A percentile compares a stretch with the other conserved stretches of the same genome.
Evolutionary conservation across 2,888 invertebrate species (phyloP).

Genomic region (Plusia festucae): DNA sequence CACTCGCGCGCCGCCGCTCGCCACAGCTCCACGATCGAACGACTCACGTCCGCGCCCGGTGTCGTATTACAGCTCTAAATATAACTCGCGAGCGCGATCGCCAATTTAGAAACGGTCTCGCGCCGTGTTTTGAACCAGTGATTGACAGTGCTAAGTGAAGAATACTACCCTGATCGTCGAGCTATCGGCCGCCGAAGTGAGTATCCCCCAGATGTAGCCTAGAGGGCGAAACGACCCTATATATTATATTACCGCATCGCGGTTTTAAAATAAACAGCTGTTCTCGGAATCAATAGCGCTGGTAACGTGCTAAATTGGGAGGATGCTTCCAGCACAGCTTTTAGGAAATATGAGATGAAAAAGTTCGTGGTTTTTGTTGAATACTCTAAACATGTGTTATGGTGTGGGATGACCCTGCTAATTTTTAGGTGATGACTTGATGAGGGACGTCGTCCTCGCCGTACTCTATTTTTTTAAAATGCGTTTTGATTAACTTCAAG

Average conservation of each 20-base stretch:
- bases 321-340: constrained; percentile 66
- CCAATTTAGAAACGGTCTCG: constrained; percentile 88
- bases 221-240: constrained; percentile 54
- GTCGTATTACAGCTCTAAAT: constrained; percentile 89
- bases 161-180: constrained; percentile 74
- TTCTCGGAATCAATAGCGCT: constrained; percentile 81
- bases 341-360: constrained; percentile 74
- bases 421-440: constrained; percentile 20
- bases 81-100: constrained; percentile 87
- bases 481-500: constrained; percentile 39
- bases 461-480: constrained; percentile 35
- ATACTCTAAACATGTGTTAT: not conserved
- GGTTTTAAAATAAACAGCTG: constrained; percentile 87
- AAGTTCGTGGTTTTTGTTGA: constrained; percentile 26
- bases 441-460: constrained; percentile 26
- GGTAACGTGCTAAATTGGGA: constrained; percentile 84
- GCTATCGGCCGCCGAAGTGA: constrained; percentile 75
- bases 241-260: constrained; percentile 77
- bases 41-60: constrained; percentile 84
- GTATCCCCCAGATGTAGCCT: constrained; percentile 70
- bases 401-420: constrained; percentile 21
- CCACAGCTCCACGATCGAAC: constrained; percentile 79
- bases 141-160: constrained; percentile 89
- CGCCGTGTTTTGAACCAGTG: constrained; percentile 88
- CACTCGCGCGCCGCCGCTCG: constrained; percentile 84